Base-by-base conservation (phyloP, 2,797 vertebrate species). In the Eremophila alpestris region DNA sequence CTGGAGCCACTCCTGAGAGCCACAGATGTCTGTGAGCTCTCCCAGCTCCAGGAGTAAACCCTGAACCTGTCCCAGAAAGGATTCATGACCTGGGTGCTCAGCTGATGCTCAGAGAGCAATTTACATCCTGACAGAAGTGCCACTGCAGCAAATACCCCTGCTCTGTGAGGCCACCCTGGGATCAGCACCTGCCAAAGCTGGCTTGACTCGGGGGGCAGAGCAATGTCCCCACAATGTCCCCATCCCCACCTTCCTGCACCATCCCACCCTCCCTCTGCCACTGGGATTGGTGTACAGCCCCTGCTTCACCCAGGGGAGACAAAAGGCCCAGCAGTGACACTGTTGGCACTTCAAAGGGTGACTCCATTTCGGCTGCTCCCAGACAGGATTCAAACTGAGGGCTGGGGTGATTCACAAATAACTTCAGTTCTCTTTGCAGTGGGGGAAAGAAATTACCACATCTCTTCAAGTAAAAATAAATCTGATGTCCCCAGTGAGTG, bases 351-450 rank as follows among this genome's bases (percentile, higher is more conserved):
- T 73, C 65, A 69, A n/a, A 93, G 20, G 16, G 13, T 64, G 59
- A 40, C 36, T 60, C 65, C 6, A 13, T 67, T 64, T 19, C 49
- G 23, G 10, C 20, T 52, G 26, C 65, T 68, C 30, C n/a, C 32
- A 63, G 51, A 0, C 2, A 92, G 54, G 24, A 65, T 32, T 79
- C 74, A 62, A 56, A n/a, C 38, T 14, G n/a, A 58, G 26, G 36
- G 16, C 46, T 75, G 36, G 20, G 84, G 36, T 22, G 26, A 29
- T 71, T 84, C 86, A 73, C 74, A 89, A 65, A 87, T 58, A 83
- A 63, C 27, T 43, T 78, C 65, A 12, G 43, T 43, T 71, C 68
- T 73, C 74, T 69, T 75, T n/a, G 8, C 55, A 56, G 18, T 17
- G 2, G 7, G 4, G 30, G 9, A 46, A 83, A 71, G 70, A 64